A percentile compares a stretch with the other conserved stretches of the same genome.
Evolutionary conservation across 1,140 invertebrate species (phyloP).

Genomic region (Pararge aegeria): DNA sequence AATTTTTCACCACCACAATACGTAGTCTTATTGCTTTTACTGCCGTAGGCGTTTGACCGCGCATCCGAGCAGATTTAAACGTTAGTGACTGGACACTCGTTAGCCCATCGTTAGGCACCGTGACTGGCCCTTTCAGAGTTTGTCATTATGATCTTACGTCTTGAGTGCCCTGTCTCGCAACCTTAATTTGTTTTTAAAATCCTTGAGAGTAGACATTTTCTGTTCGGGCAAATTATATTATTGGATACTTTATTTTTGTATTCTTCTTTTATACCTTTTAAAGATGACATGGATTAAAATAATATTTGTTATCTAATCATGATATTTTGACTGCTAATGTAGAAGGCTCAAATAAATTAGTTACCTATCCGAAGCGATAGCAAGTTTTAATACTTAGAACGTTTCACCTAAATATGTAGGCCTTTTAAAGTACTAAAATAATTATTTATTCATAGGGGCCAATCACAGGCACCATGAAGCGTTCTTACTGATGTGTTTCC

Average conservation of each 20-base stretch:
- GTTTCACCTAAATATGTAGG: too few relatives aligned
- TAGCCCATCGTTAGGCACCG: slow-evolving; percentile 47
- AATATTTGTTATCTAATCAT: too few relatives aligned
- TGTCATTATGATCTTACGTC: slow-evolving; percentile 44
- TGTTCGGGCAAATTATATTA: slow-evolving; percentile 21
- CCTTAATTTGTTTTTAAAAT: slow-evolving; percentile 51
- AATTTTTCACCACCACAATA: slow-evolving; percentile 34
- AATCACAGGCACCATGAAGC: too few relatives aligned
- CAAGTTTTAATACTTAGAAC: too few relatives aligned
- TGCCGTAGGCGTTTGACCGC: slow-evolving; percentile 33
- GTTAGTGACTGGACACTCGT: slow-evolving; percentile 41
- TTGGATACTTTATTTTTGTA: not conserved
- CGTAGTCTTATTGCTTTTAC: slow-evolving; percentile 39
- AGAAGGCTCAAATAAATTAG: too few relatives aligned
- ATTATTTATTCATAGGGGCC: too few relatives aligned
- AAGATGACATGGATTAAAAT: not conserved
- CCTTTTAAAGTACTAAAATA: too few relatives aligned
- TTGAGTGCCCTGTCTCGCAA: slow-evolving; percentile 46
- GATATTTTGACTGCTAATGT: too few relatives aligned
- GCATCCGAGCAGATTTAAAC: slow-evolving; percentile 43
- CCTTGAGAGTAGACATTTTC: slow-evolving; percentile 30
- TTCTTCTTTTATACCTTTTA: slow-evolving; percentile 3
- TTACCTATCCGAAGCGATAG: too few relatives aligned
- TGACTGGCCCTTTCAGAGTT: slow-evolving; percentile 46
- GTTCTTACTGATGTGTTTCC: too few relatives aligned